Evolutionary conservation across 2,113 vertebrate species (phyloP), one percentile per base, ranked within the genome.

Genomic region (Leptobrachium leishanense): DNA sequence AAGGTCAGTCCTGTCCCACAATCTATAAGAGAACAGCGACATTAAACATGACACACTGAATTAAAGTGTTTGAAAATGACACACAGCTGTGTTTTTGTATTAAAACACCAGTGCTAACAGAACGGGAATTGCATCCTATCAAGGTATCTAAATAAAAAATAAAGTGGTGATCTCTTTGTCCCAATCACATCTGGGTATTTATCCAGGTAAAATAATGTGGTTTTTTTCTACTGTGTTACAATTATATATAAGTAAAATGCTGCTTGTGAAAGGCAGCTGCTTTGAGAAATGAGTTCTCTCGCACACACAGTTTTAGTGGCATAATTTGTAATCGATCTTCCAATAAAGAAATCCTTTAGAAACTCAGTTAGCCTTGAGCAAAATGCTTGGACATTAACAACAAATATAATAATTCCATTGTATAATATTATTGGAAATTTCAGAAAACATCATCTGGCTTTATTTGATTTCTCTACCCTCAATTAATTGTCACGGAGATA

Each of bases 401-500:
- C 42, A 79, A 72, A 72, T 79, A 66, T 77, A 69, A 77, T 79
- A 46, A 43, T 79, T 31, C 20, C 20, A 59, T 79, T 72, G 69
- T 65, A 42, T 79, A 62, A 39, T 77, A 77, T 79, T 79, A 79
- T 72, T 79, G 69, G 62, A 57, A 64, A 53, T 66, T 72, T 65
- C 69, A 72, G 62, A 64, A 79, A 72, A 55, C 59, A 79, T 79
- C 43, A 71, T 78, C 62, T 72, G 69, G 55, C 69, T 79, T 69
- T 77, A 79, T 79, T 71, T 72, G 68, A 63, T 78, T 79, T 40
- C 69, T 72, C 59, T 11, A 43, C 39, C 40, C 59, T 53, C 71
- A 69, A 79, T 79, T 79, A 79, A 79, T 79, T 79, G 53, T 79
- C 69, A 43, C 46, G 54, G 62, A 72, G 69, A 72, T 66, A 79